Base-by-base conservation (phyloP, 2,113 vertebrate species). In the Cinclus mexicanus region DNA sequence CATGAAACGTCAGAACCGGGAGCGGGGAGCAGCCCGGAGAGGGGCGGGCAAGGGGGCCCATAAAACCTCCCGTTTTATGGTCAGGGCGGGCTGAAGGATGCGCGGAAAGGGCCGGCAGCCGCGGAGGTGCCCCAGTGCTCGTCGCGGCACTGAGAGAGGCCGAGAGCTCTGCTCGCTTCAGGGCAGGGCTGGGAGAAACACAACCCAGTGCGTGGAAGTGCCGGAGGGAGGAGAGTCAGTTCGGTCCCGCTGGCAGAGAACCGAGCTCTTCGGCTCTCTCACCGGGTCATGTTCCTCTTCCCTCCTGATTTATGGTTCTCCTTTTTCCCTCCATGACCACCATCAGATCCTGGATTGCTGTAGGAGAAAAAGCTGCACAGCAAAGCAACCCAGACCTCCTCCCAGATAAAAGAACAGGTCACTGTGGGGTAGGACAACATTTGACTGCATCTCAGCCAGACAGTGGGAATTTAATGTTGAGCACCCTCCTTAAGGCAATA, bases 231-330 rank as follows among this genome's bases (percentile, higher is more conserved):
- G 8, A 0, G 2, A 84, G 10, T 37, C 35, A 14, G 0, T 8
- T 31, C 20, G 9, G 50, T 64, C 35, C 42, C 46, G 25, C 33
- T 53, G 42, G 59, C 29, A 42, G 31, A 44, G 17, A 53, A 21
- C 13, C 1, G 3, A 86, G 42, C 14, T 85, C 50, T 55, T 31
- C 50, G 69, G 37, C 55, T 29, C 11, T 49, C 24, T 52, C 11
- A 2, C 53, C 52, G 28, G 13, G 18, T 56, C 60, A 14, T 2
- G 1, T 10, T 71, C 16, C 25, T 61, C 49, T 84, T 59, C 57
- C 71, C 53, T 57, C n/a, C 8, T 0, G 0, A 13, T 3, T 84
- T 55, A 11, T 0, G 1, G 11, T 12, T 12, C 10, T 80, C 28
- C 20, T 11, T 69, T 87, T 31, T 50, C 24, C 9, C 8, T 28